Percentiles rank a stretch among this genome's conserved stretches.
phyloP scores from a whole-genome alignment of 2,797 vertebrate species.

The Coccyzus lansbergi region DNA sequence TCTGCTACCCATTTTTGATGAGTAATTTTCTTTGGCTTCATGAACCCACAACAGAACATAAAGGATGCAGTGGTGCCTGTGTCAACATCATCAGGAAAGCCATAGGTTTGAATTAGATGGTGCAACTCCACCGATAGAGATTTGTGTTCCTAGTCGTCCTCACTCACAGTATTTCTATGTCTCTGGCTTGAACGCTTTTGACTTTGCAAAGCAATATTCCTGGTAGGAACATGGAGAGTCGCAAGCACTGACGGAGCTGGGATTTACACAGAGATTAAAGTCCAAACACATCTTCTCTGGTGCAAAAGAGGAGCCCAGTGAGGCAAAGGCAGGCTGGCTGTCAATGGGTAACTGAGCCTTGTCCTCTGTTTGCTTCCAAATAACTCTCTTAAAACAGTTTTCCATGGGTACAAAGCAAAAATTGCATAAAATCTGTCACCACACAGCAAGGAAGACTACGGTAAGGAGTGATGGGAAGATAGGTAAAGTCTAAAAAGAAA shows the following conservation, averaged over 20 bases:
- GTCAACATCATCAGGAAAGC: conserved; percentile 6
- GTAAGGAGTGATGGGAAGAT: not conserved
- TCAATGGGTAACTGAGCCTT: no score
- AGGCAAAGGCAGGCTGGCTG: no score
- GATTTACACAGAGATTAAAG: no score
- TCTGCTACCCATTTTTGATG: conserved; percentile 1
- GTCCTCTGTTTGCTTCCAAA: no score
- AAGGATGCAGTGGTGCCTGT: not conserved
- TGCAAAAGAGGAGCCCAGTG: no score
- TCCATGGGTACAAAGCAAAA: no score
- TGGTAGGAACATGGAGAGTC: not conserved
- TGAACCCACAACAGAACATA: conserved; percentile 21
- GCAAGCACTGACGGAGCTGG: no score
- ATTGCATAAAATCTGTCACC: no score
- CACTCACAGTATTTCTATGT: conserved; percentile 25
- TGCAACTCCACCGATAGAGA: conserved; percentile 28
- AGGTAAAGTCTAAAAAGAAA: not conserved
- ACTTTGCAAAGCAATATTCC: not conserved
- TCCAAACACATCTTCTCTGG: no score
- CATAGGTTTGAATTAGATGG: conserved; percentile 29
- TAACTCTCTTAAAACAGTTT: no score
- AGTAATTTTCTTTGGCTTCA: conserved; percentile 23
- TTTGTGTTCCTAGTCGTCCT: conserved; percentile 38
- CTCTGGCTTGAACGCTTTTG: not conserved
- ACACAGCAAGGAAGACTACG: not conserved